Evolutionary conservation across 92 coral and sea anemone genomes (phyloP).

Genomic region (Epizoanthus illoricatus): DNA sequence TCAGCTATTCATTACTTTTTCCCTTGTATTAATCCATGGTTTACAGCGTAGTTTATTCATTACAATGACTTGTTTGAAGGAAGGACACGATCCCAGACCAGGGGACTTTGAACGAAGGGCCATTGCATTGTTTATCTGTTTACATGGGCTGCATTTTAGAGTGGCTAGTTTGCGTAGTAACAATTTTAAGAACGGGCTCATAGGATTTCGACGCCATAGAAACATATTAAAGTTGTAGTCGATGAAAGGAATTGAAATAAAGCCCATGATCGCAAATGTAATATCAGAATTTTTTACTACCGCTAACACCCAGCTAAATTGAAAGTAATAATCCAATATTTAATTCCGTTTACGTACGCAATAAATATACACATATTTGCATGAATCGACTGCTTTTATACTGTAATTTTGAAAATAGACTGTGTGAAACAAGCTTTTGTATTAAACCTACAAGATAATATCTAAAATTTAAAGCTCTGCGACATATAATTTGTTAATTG

Average conservation of each 20-base stretch:
- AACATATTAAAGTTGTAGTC: too few species aligned
- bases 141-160: conserved; percentile 27
- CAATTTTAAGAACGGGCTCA: not conserved
- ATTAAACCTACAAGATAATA: not conserved
- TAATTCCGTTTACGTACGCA: not conserved
- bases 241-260: too few species aligned
- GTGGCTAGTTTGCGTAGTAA: conserved; percentile 22
- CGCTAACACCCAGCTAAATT: too few species aligned
- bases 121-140: conserved; percentile 10
- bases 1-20: not conserved
- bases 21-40: not conserved
- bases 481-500: too few species aligned
- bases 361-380: not conserved
- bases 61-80: not conserved
- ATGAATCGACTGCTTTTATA: not conserved
- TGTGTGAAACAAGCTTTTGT: not conserved
- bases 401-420: not conserved
- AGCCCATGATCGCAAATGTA: too few species aligned
- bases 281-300: too few species aligned
- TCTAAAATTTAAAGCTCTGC: not conserved
- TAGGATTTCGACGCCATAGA: too few species aligned
- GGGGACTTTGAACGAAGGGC: not conserved
- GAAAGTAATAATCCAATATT: too few species aligned
- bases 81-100: not conserved
- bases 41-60: not conserved